Percentiles rank a stretch among this genome's conserved stretches.
Evolutionary conservation across 1,140 invertebrate species (phyloP).

Genomic region (Euwallacea similis): DNA sequence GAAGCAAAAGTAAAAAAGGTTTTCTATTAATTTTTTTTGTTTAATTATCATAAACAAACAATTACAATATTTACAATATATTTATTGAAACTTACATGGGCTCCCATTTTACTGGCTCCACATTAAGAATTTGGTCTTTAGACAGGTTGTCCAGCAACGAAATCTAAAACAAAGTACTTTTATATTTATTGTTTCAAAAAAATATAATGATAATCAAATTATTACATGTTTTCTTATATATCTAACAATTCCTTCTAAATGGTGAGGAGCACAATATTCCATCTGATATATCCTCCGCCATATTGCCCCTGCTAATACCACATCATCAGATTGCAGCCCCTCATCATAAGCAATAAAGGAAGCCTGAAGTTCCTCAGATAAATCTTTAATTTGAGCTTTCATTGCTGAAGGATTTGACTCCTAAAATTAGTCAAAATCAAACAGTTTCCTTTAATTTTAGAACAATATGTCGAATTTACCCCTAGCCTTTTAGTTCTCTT

Average conservation of each 20-base stretch:
- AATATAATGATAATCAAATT: conserved; percentile 8
- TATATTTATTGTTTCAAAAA: not conserved
- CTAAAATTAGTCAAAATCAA: conserved; percentile 49
- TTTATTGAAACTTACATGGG: conserved; percentile 15
- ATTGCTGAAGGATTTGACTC: conserved; percentile 60
- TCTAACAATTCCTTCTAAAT: conserved; percentile 67
- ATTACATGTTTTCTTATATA: conserved; percentile 73
- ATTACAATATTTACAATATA: conserved; percentile 13
- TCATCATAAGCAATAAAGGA: conserved; percentile 84
- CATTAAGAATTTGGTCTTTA: conserved; percentile 32
- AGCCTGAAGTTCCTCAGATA: conserved; percentile 81
- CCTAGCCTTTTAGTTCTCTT: conserved; percentile 71
- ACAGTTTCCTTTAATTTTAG: not conserved
- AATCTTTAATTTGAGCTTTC: conserved; percentile 60
- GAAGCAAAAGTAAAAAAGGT: not conserved
- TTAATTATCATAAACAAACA: conserved; percentile 1
- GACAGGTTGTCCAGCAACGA: conserved; percentile 28
- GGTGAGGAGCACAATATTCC: conserved; percentile 62
- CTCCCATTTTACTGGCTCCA: conserved; percentile 33
- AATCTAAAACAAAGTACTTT: conserved; percentile 29
- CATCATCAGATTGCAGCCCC: conserved; percentile 73
- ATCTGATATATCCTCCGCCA: conserved; percentile 79
- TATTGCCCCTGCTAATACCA: conserved; percentile 74
- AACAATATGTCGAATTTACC: conserved; percentile 48
- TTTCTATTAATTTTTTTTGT: not conserved